phyloP scores from a whole-genome alignment of 2,888 invertebrate species.

The Drosophila neotestacea region DNA sequence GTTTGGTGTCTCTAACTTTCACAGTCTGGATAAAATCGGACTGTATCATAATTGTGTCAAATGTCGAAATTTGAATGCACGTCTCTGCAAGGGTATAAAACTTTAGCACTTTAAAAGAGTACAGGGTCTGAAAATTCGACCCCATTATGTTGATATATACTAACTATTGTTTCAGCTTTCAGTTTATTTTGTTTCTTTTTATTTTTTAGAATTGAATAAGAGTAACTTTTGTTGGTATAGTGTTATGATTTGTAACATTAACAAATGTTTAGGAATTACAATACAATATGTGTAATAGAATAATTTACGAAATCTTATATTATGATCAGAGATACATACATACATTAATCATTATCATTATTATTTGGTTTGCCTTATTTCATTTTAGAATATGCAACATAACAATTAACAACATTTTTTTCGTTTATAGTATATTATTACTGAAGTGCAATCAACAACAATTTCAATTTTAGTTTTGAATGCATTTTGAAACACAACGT shows the following conservation, averaged over 20 bases:
- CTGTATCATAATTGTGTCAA: too few relatives aligned
- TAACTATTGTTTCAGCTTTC: conserved; percentile 40
- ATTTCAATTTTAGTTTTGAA: conserved; percentile 35
- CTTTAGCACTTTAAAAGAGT: too few relatives aligned
- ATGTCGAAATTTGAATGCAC: too few relatives aligned
- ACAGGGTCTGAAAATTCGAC: too few relatives aligned
- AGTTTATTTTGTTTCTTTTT: conserved; percentile 25
- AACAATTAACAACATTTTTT: conserved; percentile 65
- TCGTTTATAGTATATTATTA: conserved; percentile 5
- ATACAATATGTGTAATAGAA: conserved; percentile 59
- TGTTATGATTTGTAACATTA: conserved; percentile 65
- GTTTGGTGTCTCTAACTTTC: too few relatives aligned
- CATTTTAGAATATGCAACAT: conserved; percentile 63
- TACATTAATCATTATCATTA: conserved; percentile 25
- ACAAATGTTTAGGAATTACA: conserved; percentile 75
- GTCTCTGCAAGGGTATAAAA: too few relatives aligned
- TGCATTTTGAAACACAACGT: conserved; percentile 49
- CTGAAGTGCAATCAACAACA: conserved; percentile 40
- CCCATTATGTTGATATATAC: too few relatives aligned
- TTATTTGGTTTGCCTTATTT: conserved; percentile 51
- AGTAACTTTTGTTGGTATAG: conserved; percentile 52
- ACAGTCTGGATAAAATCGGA: too few relatives aligned
- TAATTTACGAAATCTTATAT: conserved; percentile 61
- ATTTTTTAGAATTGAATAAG: conserved; percentile 56
- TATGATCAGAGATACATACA: conserved; percentile 37